These are phyloP conservation scores for Listronotus oregonensis DNA, from an alignment of 1,140 invertebrate species.

Conservation along the genomic window DNA sequence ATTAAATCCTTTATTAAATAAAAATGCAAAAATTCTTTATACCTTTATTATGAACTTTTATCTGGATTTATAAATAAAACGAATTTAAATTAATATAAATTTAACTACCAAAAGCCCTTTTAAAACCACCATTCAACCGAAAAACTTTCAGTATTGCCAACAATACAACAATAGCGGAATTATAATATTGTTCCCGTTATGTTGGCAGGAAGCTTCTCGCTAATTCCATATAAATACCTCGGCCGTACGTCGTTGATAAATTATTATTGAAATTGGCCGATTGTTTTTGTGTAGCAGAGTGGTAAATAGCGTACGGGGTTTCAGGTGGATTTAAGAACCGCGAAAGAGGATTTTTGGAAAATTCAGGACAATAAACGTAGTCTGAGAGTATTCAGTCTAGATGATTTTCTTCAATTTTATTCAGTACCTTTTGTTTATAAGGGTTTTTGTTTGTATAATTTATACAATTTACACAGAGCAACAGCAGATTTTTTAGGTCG, in stretches of 20 bases:
- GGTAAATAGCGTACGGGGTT: conserved; percentile 11
- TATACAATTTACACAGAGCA: too few species aligned
- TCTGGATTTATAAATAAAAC: not conserved
- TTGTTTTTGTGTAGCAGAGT: conserved; percentile 16
- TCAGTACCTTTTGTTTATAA: too few species aligned
- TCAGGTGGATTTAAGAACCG: conserved; percentile 13
- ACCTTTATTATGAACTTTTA: not conserved
- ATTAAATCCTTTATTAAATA: too few species aligned
- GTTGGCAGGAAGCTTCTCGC: conserved; percentile 4
- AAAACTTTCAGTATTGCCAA: conserved; percentile 21
- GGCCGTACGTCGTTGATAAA: conserved; percentile 19
- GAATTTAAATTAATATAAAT: conserved; percentile 12
- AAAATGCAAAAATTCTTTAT: too few species aligned
- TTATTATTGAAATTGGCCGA: conserved; percentile 25
- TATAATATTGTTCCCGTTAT: conserved; percentile 18
- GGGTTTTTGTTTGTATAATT: too few species aligned
- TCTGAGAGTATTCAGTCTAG: too few species aligned
- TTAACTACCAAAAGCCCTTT: conserved; percentile 7
- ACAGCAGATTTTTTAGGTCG: too few species aligned
- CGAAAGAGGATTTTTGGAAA: conserved; percentile 5
- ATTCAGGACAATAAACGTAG: too few species aligned
- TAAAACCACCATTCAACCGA: conserved; percentile 10
- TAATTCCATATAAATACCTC: conserved; percentile 18
- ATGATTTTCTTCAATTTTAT: too few species aligned
- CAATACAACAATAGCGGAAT: conserved; percentile 25